These are phyloP conservation scores for Galago senegalensis DNA, from an alignment of 2,797 vertebrate genomes.

Conservation along the genomic window DNA sequence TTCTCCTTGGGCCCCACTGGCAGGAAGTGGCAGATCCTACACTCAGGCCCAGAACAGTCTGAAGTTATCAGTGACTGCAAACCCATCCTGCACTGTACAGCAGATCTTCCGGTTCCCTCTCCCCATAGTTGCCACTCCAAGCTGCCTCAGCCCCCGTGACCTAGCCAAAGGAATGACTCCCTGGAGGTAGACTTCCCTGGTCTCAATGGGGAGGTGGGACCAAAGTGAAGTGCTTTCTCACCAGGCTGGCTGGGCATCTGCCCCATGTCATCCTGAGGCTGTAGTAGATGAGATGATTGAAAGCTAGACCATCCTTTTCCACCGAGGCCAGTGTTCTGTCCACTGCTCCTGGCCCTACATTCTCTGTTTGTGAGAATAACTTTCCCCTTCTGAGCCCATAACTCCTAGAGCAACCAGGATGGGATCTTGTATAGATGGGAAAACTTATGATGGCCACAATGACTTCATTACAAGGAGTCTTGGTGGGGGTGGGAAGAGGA, in stretches of 20 bases:
- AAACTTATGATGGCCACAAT: accelerated
- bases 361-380: neutral
- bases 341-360: neutral
- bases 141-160: neutral
- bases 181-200: neutral
- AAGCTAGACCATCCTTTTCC: neutral
- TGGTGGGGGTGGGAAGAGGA: accelerated
- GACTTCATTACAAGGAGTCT: neutral
- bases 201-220: neutral
- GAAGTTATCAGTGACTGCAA: neutral
- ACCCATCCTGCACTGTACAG: neutral
- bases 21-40: neutral
- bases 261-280: neutral
- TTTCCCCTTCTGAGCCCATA: neutral
- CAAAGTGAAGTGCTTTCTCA: neutral
- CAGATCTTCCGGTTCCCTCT: neutral
- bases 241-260: neutral
- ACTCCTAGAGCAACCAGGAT: neutral
- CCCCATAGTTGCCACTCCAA: neutral
- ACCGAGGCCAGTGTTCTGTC: neutral
- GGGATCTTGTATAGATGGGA: neutral
- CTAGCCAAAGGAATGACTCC: slow-evolving; percentile 21
- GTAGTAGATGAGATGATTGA: neutral
- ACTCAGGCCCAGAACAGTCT: neutral
- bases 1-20: neutral